These are phyloP conservation scores for Rhadinocentrus ornatus DNA, from an alignment of 2,797 vertebrate genomes.

Conservation along the genomic window DNA sequence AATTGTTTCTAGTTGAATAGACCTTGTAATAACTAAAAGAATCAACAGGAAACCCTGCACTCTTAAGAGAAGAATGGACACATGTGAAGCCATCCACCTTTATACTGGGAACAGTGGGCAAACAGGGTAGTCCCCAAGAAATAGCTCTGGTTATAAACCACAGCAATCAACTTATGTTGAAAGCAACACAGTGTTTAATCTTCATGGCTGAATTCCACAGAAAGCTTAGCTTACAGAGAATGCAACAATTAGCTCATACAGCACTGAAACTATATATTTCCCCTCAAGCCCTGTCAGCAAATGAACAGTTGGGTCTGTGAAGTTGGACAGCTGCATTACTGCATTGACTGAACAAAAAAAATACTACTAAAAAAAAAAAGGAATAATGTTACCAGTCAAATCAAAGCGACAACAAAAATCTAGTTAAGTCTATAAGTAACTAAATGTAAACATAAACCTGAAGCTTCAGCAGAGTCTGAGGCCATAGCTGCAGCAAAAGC, in stretches of 20 bases:
- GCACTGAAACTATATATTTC: slow-evolving; percentile 44
- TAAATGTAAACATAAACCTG: slow-evolving; percentile 18
- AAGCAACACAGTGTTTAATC: slow-evolving; percentile 64
- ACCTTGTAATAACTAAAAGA: slow-evolving; percentile 29
- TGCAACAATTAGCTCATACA: slow-evolving; percentile 40
- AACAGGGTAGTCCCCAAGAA: slow-evolving; percentile 43
- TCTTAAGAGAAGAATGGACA: slow-evolving; percentile 49
- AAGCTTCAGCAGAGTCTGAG: slow-evolving; percentile 10
- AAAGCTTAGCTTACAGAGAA: slow-evolving; percentile 71
- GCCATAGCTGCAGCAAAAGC: not conserved
- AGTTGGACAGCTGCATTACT: not conserved
- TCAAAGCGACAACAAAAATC: not conserved
- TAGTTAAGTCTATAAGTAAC: not conserved
- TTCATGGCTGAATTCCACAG: slow-evolving; percentile 49
- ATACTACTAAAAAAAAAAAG: not conserved
- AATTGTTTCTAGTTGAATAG: slow-evolving; percentile 62
- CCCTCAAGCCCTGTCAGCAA: slow-evolving; percentile 17
- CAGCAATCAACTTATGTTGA: slow-evolving; percentile 53
- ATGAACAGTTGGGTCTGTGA: not conserved
- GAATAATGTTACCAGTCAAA: not conserved
- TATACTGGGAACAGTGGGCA: slow-evolving; percentile 33
- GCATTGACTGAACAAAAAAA: not conserved
- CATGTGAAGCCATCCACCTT: slow-evolving; percentile 50
- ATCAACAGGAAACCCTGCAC: slow-evolving; percentile 68
- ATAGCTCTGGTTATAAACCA: slow-evolving; percentile 33